Evolutionary conservation across 2,888 invertebrate genomes (phyloP), one percentile per base, ranked within the genome.

Genomic region (Idaea biselata): DNA sequence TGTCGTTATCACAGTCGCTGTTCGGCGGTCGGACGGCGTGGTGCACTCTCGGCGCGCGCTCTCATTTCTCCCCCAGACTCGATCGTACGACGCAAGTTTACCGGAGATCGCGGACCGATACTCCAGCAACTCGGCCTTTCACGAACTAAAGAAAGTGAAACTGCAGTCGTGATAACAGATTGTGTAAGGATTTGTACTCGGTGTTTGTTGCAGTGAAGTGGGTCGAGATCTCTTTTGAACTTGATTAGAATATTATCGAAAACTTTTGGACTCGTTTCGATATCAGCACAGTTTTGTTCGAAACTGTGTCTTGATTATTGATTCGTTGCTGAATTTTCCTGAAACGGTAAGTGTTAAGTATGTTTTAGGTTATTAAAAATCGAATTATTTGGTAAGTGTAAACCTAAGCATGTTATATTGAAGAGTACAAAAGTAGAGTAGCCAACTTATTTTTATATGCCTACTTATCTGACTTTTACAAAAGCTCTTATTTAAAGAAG

Each of bases 1-100:
- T 84, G 80, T 86, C 84, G 89, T 90, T 92, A 91, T 91, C 90
- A 89, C 91, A 92, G 91, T 92, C 88, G 91, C 89, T 87, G 88
- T 84, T 90, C 88, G 86, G 84, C 89, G 82, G 73, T 86, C 88
- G 89, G 81, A 83, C 88, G 81, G 89, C 87, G 86, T 78, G 83
- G 44, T 44, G 11, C 11, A 32, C 44, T 44, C 44, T 84, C 83
- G 75, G 83, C 77, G 72, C 72, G 70, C 73, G 76, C 71, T 71
- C 71, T 73, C 76, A 66, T 69, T 74, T 74, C 74, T 74, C 71
- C 68, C 66, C 73, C 68, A 79, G 75, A 72, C 73, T 66, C 71
- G 74, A 73, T 75, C 79, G 76, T 78, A 80, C 83, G 82, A 73
- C 76, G 79, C 82, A 92, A 91, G 88, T 91, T 91, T 91, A 84